Percentiles rank a stretch among this genome's conserved stretches.
These are phyloP conservation scores for Dicroscelio sp. DNA, from an alignment of 2,888 invertebrate species.

Conservation along the genomic window DNA sequence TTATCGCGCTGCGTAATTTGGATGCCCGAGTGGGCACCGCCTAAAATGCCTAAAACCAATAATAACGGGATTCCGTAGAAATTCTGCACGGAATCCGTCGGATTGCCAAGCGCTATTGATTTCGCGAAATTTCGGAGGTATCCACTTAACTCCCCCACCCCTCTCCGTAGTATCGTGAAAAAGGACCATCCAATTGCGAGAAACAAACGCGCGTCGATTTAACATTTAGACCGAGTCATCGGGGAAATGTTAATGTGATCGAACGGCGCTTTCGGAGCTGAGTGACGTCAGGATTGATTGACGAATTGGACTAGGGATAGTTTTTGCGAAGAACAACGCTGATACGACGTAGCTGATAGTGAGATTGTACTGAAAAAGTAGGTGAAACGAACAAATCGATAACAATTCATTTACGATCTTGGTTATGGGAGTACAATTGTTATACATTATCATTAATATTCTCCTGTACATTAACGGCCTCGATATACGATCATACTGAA, in stretches of 20 bases:
- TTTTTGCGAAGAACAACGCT: too few relatives aligned
- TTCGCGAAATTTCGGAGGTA: conserved; percentile 49
- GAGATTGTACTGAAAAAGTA: too few relatives aligned
- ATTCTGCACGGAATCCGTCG: conserved; percentile 52
- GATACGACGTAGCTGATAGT: too few relatives aligned
- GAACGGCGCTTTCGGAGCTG: background rate
- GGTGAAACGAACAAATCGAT: too few relatives aligned
- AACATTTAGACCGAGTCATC: conserved; percentile 34
- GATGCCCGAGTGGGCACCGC: too few relatives aligned
- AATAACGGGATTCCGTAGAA: conserved; percentile 66
- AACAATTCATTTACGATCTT: too few relatives aligned
- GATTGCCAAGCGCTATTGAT: conserved; percentile 55
- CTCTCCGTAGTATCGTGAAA: conserved; percentile 1
- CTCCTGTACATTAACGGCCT: too few relatives aligned
- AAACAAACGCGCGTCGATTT: conserved; percentile 52
- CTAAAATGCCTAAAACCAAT: conserved; percentile 63
- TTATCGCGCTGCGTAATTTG: conserved; percentile 31
- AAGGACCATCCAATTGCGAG: conserved; percentile 42
- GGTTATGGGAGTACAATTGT: too few relatives aligned
- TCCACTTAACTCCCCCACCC: background rate
- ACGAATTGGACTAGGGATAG: conserved; percentile 12
- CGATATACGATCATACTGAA: too few relatives aligned
- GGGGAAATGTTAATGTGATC: conserved; percentile 41
- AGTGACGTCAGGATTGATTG: conserved; percentile 20
- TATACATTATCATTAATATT: too few relatives aligned